A percentile compares a stretch with the other conserved stretches of the same genome.
Evolutionary conservation across 2,888 invertebrate species (phyloP).

Genomic region (Meteorus colon): DNA sequence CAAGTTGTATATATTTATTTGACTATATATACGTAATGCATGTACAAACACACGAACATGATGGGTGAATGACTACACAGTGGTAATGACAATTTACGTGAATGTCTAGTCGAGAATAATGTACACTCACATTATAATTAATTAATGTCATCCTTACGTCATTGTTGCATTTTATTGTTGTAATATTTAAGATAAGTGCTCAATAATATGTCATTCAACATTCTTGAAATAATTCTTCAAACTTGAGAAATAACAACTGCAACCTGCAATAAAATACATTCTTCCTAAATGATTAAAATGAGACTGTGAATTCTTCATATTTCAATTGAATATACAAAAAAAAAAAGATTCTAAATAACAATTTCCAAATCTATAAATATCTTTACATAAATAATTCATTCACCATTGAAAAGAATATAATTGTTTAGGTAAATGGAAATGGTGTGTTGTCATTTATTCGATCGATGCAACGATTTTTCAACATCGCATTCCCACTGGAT

Average conservation of each 20-base stretch:
- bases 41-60: conserved; percentile 35
- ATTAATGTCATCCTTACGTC: conserved; percentile 46
- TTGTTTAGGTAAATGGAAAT: conserved; percentile 88
- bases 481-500: conserved; percentile 90
- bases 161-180: conserved; percentile 36
- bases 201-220: conserved; percentile 1
- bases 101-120: conserved; percentile 34
- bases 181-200: background rate
- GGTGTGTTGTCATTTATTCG: conserved; percentile 92
- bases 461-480: conserved; percentile 90
- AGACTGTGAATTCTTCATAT: no score
- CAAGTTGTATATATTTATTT: conserved; percentile 11
- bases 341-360: no score
- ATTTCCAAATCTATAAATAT: background rate
- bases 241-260: no score
- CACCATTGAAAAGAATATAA: no score
- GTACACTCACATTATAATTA: conserved; percentile 24
- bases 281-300: no score
- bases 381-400: no score
- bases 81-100: conserved; percentile 55
- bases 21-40: background rate
- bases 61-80: conserved; percentile 65
- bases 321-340: no score
- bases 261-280: no score
- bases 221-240: no score